Base-by-base conservation (phyloP, 2,888 invertebrate species). In the Epistrophella euchroma region DNA sequence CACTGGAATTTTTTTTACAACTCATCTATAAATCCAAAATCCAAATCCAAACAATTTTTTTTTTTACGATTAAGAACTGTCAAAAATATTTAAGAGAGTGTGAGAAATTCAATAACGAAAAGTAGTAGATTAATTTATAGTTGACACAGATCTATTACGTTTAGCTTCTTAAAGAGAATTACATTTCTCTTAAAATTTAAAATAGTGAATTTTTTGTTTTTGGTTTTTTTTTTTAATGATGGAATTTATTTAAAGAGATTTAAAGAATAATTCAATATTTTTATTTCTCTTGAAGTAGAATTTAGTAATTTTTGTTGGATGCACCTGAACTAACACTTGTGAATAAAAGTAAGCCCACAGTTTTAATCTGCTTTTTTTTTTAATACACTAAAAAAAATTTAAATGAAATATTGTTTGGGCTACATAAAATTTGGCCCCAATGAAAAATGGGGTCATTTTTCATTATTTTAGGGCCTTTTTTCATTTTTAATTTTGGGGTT, bases 1-100 rank as follows among this genome's bases (percentile, higher is more conserved):
- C 62, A 28, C 32, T 32, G 32, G 25, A 32, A 22, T 19, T 22
- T 22, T 19, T 22, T 37, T 22, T 19, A 60, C 60, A 60, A 60
- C 22, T 37, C 60, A 40, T 22, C 37, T 22, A 7, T 32, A 22
- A 50, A 17, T 17, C 17, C 22, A n/a, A 55, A n/a, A n/a, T n/a
- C n/a, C 22, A 28, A 55, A 32, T 56, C 56, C 37, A 58, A 58
- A 58, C 58, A 58, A 37, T 22, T 58, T 37, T 58, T 43, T 19
- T 5, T 58, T 35, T 19, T 35, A 5, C 2, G 35, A 35, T 19
- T 5, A 2, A 22, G 58, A 58, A 58, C 58, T 60, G 60, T 60
- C 60, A 60, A 60, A 60, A 15, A 40, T 19, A 15, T 22, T 60
- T 22, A 40, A 32, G 22, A 60, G 60, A 37, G 60, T 22, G 22